phyloP scores from a whole-genome alignment of 2,797 vertebrate genomes.

The Muscicapa comitata region DNA sequence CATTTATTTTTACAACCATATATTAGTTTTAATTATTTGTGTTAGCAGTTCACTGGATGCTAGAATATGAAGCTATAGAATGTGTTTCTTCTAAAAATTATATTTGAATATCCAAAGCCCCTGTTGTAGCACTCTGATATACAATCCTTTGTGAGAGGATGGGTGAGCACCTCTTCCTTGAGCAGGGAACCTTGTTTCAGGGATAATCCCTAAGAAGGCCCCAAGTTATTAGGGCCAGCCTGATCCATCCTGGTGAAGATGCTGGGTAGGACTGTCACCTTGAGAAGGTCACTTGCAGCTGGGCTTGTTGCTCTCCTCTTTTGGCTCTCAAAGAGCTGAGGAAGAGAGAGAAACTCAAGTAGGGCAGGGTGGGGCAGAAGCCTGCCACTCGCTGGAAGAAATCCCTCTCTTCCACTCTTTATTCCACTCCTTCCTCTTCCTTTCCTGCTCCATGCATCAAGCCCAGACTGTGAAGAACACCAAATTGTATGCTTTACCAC shows the following conservation, averaged over 20 bases:
- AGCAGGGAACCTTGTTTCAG: not conserved
- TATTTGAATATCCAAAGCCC: not conserved
- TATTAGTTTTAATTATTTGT: constrained; percentile 56
- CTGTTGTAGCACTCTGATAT: not conserved
- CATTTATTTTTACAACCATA: constrained; percentile 48
- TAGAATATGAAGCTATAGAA: not conserved
- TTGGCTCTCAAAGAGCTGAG: not conserved
- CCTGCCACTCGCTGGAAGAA: not conserved
- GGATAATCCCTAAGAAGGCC: not conserved
- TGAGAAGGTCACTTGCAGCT: not conserved
- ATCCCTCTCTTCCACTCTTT: not conserved
- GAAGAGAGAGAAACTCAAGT: not conserved
- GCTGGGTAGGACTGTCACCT: not conserved
- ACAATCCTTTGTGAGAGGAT: not conserved
- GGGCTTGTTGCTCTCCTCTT: not conserved
- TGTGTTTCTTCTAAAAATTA: not conserved
- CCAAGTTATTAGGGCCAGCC: not conserved
- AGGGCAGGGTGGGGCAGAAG: not conserved
- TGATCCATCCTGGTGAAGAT: not conserved
- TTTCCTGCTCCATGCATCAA: not conserved
- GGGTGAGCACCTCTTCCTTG: not conserved
- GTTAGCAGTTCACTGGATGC: not conserved
- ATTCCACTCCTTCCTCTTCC: not conserved
- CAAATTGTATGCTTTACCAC: not conserved
- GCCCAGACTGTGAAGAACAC: not conserved